A percentile compares a stretch with the other conserved stretches of the same genome.
Conservation (phyloP, 1,140 invertebrate species). For the Drosophila asahinai region DNA sequence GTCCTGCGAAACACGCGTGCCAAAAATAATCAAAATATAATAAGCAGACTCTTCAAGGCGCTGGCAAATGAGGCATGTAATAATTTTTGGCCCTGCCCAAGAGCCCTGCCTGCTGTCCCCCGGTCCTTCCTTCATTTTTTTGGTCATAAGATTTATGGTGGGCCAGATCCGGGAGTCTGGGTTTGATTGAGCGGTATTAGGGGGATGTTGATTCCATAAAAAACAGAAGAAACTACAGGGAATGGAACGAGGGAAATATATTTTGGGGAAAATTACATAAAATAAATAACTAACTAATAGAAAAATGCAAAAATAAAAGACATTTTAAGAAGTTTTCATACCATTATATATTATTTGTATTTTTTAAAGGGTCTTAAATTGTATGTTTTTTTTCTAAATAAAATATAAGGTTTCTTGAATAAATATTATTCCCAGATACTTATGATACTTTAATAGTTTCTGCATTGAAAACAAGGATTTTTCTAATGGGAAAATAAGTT, state of each 20-base stretch:
- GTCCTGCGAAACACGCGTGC: constrained; percentile 60
- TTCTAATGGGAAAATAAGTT: not conserved
- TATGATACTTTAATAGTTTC: not conserved
- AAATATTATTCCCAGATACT: too few species aligned
- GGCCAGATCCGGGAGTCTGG: constrained; percentile 16
- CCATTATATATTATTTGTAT: too few species aligned
- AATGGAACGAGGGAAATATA: too few species aligned
- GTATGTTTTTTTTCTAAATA: too few species aligned
- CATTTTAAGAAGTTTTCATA: too few species aligned
- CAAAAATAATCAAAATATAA: constrained; percentile 79
- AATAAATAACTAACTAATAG: not conserved
- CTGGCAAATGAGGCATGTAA: constrained; percentile 80
- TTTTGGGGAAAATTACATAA: not conserved
- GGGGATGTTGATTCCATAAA: not conserved
- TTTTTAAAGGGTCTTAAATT: too few species aligned
- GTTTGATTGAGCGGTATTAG: constrained; percentile 9
- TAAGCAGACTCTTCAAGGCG: constrained; percentile 77
- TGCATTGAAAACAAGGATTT: not conserved
- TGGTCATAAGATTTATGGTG: constrained; percentile 47
- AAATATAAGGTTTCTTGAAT: too few species aligned
- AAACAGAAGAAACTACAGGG: not conserved
- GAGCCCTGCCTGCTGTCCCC: not conserved
- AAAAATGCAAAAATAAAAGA: not conserved
- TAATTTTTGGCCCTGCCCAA: constrained; percentile 52
- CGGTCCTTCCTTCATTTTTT: not conserved